Evolutionary conservation across 2,888 invertebrate genomes (phyloP).

Genomic region (Himalopsyche anomala): DNA sequence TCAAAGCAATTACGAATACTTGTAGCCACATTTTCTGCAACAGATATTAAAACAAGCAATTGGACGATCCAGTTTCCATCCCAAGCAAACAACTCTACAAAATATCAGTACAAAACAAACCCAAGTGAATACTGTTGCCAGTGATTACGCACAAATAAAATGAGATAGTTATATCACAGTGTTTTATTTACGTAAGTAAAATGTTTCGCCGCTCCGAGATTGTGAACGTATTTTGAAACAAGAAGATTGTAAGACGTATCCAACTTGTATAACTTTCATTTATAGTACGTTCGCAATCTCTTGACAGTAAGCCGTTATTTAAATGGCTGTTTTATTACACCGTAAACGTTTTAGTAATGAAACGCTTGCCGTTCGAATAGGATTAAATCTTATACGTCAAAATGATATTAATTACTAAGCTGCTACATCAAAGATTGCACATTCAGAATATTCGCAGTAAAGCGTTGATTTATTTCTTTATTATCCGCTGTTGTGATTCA

Average conservation of each 20-base stretch:
- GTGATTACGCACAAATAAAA: neutral
- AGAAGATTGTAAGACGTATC: constrained; percentile 3
- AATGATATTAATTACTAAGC: constrained; percentile 14
- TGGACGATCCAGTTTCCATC: neutral
- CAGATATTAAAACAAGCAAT: constrained; percentile 12
- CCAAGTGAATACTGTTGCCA: neutral
- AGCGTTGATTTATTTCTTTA: neutral
- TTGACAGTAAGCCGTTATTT: constrained; percentile 34
- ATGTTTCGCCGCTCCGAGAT: neutral
- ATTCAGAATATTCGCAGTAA: neutral
- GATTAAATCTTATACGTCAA: constrained; percentile 20
- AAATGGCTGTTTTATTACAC: constrained; percentile 34
- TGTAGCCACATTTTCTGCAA: constrained; percentile 9
- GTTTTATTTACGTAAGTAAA: neutral
- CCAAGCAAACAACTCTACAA: neutral
- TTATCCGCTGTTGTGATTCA: neutral
- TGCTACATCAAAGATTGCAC: constrained; percentile 16
- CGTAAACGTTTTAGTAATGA: constrained; percentile 30
- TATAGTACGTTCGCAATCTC: constrained; percentile 30
- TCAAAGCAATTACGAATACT: constrained; percentile 5
- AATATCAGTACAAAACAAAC: neutral
- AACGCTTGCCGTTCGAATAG: constrained; percentile 22
- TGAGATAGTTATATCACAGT: neutral
- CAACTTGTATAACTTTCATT: constrained; percentile 2
- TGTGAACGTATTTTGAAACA: constrained; percentile 10